These are phyloP conservation scores for Leptoteleia sp. DNA, from an alignment of 1,140 invertebrate genomes.

Conservation along the genomic window DNA sequence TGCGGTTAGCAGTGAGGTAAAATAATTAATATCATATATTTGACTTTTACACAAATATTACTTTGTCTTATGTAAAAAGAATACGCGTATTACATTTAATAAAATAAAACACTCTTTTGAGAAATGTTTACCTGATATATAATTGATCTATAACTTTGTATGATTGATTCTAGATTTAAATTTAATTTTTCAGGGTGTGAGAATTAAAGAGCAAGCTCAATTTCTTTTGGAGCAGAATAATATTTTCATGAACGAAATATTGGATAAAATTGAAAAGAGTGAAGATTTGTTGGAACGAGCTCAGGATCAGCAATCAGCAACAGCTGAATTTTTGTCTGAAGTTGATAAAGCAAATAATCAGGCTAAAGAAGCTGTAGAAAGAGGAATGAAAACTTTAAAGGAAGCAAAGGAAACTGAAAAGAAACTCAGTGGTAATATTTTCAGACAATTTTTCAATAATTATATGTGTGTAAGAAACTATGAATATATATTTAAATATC, in stretches of 20 bases:
- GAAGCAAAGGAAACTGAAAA: conserved; percentile 93
- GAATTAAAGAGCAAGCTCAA: conserved; percentile 85
- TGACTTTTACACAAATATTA: no score
- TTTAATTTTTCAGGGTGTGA: conserved; percentile 78
- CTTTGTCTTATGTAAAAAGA: no score
- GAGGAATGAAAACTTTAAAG: conserved; percentile 91
- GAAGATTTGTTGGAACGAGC: conserved; percentile 82
- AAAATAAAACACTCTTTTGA: no score
- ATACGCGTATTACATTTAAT: no score
- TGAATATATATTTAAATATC: no score
- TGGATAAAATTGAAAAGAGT: conserved; percentile 81
- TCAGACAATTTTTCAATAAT: no score
- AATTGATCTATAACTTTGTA: no score
- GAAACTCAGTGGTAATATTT: conserved; percentile 87
- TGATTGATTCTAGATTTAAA: no score
- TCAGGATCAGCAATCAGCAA: conserved; percentile 83
- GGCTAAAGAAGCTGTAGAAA: conserved; percentile 90
- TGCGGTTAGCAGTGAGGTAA: conserved; percentile 83
- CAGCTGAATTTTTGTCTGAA: conserved; percentile 86
- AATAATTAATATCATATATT: conserved; percentile 1
- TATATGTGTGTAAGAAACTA: no score
- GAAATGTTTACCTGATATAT: no score
- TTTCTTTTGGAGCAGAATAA: conserved; percentile 84
- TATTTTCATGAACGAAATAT: conserved; percentile 83
- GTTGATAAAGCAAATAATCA: conserved; percentile 86